Base-by-base conservation (phyloP, 2,113 vertebrate genomes). In the Alectura lathami region DNA sequence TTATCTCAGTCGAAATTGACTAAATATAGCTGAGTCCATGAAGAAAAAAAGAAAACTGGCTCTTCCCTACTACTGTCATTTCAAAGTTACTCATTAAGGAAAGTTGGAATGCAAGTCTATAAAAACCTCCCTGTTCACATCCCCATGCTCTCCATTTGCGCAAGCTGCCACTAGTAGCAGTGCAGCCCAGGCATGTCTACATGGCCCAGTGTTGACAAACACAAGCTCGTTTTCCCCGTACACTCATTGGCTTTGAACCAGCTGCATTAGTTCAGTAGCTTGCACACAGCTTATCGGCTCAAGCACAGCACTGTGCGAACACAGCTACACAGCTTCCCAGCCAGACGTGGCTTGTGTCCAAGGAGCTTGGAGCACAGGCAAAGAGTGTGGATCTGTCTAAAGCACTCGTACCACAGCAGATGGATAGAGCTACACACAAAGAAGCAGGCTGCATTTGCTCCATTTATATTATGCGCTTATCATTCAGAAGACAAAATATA, bases 331-430 rank as follows among this genome's bases (percentile, higher is more conserved):
- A 91, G 92, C 96, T 67, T 93, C 88, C 85, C 92, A 90, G 94
- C 69, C 96, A 96, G 88, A 42, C 83, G 1, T 96, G 96, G 96
- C 95, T 72, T 32, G 2, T 40, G 80, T 83, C 96, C 96, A 96
- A 93, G 88, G 32, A 86, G 88, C 86, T 56, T 51, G 88, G 68
- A 94, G 79, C 94, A 88, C 72, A 88, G 80, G 95, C 92, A 88
- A 50, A 78, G 95, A 93, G 76, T 30, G 42, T 8, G 68, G 94
- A 88, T 94, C 92, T 95, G 91, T 96, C 95, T 95, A 70, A 94
- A 96, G 94, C 69, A 90, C 92, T 93, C 96, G 83, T 59, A 75
- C 86, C 69, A 54, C 38, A 60, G 92, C 96, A 96, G 95, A 96
- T 91, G 96, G 96, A 96, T 78, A 80, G 88, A 93, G 73, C 8